Base-by-base conservation (phyloP, 2,797 vertebrate species). In the Danio kyathit region DNA sequence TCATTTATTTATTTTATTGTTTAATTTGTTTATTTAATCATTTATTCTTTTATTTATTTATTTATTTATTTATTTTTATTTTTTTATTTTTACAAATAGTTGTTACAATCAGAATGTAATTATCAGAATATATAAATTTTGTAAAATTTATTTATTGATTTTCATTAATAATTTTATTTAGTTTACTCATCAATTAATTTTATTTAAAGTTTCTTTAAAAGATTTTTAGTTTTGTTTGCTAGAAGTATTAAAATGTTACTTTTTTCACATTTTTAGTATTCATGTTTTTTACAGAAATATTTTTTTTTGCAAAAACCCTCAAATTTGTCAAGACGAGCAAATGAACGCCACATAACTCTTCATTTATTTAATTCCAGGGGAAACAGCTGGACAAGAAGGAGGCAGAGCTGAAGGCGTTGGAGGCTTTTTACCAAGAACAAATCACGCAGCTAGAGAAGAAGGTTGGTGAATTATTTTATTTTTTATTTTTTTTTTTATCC, bases 391-490 rank as follows among this genome's bases (percentile, higher is more conserved):
- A 96, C 83, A 93, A 91, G 88, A 95, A 93, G 85, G 96, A 98
- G 77, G 87, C 88, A 5, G 96, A 97, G 89, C 84, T 98, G 89
- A 94, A 92, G 84, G 88, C 85, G 0, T 90, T 94, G 61, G 95
- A 96, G 5, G 84, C 89, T 70, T 96, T 98, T 91, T 97, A 94
- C 80, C 96, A 93, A 88, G 97, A 98, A 86, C 97, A 98, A 89
- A 83, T 97, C 90, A 89, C 90, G 74, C 93, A 90, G 82, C 93
- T 98, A 78, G 96, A 97, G 87, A 95, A 89, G 87, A 96, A 94
- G 97, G 97, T 98, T 89, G 86, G 90, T 76, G 12, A 10, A 41
- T 40, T n/a, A n/a, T n/a, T n/a, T n/a, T n/a, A 6, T 21, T 74
- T 19, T 5, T n/a, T 40, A n/a, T n/a, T 29, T 29, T 6, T 21